A percentile compares a stretch with the other conserved stretches of the same genome.
Conservation (phyloP, 1,140 invertebrate species). For the Meteorus sp. region DNA sequence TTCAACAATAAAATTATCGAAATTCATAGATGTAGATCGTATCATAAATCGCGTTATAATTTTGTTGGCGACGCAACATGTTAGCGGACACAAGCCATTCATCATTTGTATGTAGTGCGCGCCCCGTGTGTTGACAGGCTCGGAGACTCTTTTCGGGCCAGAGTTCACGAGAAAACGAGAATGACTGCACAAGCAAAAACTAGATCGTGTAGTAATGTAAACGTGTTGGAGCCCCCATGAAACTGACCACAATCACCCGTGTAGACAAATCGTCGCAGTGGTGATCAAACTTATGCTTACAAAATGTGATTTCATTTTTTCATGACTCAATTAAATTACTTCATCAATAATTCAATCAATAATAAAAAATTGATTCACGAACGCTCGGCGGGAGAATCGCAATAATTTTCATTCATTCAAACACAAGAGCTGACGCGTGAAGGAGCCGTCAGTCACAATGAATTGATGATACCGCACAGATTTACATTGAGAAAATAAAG, state of each 20-base stretch:
- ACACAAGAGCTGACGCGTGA: no score
- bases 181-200: constrained; percentile 34
- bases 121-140: constrained; percentile 58
- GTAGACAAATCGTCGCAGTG: constrained; percentile 56
- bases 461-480: no score
- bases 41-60: constrained; percentile 46
- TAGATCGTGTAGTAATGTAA: constrained; percentile 39
- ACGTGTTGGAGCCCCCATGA: constrained; percentile 26
- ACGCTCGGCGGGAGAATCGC: no score
- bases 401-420: no score
- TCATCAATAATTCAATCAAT: neutral
- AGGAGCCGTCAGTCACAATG: no score
- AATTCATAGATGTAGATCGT: constrained; percentile 43
- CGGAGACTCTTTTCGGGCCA: constrained; percentile 48
- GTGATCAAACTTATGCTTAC: constrained; percentile 39
- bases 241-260: constrained; percentile 56
- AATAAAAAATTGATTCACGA: neutral
- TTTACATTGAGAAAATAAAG: no score
- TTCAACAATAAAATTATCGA: neutral
- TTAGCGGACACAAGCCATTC: constrained; percentile 47
- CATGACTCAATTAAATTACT: neutral
- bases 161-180: constrained; percentile 51
- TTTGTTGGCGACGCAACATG: constrained; percentile 55
- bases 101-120: constrained; percentile 49
- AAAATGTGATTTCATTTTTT: neutral